These are phyloP conservation scores for Pseudoips prasinana DNA, from an alignment of 2,888 invertebrate species.

Conservation along the genomic window DNA sequence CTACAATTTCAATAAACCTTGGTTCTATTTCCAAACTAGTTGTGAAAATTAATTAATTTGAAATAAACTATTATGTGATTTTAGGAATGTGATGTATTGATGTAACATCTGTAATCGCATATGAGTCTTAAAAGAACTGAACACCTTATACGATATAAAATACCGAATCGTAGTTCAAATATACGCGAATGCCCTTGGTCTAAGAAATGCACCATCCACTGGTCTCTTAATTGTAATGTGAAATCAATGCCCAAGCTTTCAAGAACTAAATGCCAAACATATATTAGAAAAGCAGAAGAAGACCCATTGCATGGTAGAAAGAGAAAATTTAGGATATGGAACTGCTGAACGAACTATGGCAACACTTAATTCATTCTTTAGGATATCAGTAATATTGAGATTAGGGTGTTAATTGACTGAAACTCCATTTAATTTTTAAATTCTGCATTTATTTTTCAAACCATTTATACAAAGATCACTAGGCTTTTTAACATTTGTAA, in stretches of 20 bases:
- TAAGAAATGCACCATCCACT: too few species aligned
- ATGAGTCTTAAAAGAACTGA: too few species aligned
- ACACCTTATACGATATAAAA: too few species aligned
- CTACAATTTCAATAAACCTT: too few species aligned
- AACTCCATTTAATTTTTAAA: slow-evolving; percentile 77
- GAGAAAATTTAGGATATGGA: slow-evolving; percentile 36
- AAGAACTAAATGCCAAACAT: slow-evolving; percentile 46
- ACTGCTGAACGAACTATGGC: slow-evolving; percentile 15
- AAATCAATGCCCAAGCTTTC: slow-evolving; percentile 40
- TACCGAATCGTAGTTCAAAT: too few species aligned
- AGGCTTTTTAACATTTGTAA: slow-evolving; percentile 66
- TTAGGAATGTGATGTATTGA: too few species aligned
- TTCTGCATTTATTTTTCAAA: slow-evolving; percentile 77
- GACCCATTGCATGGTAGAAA: slow-evolving; percentile 37
- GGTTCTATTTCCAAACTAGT: too few species aligned
- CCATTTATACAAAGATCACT: slow-evolving; percentile 72
- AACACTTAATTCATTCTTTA: background rate
- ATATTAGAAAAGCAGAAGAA: slow-evolving; percentile 58
- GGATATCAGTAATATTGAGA: slow-evolving; percentile 47
- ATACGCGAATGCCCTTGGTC: too few species aligned
- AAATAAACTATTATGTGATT: too few species aligned
- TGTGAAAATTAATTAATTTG: too few species aligned
- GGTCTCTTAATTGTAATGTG: slow-evolving; percentile 9
- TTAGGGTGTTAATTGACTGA: slow-evolving; percentile 82
- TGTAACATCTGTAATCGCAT: too few species aligned